Conservation (phyloP, 2,888 invertebrate genomes). For the Drosophila siamana region DNA sequence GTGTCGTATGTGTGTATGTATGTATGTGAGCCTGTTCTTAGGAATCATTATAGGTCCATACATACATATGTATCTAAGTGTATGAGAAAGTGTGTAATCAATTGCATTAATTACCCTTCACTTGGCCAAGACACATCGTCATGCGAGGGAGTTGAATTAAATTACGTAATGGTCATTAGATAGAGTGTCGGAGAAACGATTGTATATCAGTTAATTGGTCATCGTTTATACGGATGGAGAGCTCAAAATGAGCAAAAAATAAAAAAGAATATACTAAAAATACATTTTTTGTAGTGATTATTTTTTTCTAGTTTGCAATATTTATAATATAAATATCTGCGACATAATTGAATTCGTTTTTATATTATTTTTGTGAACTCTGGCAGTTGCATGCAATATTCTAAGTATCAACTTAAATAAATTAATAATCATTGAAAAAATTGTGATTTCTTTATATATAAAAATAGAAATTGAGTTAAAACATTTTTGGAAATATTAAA, state of each 20-base stretch:
- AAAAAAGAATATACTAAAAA: neutral
- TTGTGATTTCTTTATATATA: no score
- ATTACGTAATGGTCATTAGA: slow-evolving; percentile 47
- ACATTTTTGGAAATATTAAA: no score
- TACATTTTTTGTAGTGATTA: neutral
- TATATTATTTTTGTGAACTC: no score
- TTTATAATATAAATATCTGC: no score
- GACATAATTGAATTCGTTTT: no score
- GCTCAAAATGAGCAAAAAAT: neutral
- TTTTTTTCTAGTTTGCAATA: no score
- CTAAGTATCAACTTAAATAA: no score
- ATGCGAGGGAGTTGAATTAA: slow-evolving; percentile 39
- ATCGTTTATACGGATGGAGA: neutral
- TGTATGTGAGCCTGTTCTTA: slow-evolving; percentile 53
- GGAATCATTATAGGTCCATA: slow-evolving; percentile 77
- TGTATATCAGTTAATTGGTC: slow-evolving; percentile 18
- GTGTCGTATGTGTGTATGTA: slow-evolving; percentile 11
- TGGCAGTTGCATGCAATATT: no score
- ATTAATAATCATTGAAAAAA: no score
- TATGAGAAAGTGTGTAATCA: slow-evolving; percentile 56
- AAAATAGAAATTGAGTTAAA: no score
- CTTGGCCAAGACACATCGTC: slow-evolving; percentile 70
- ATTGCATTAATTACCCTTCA: slow-evolving; percentile 74
- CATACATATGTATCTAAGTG: slow-evolving; percentile 19
- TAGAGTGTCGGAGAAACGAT: slow-evolving; percentile 15